A percentile compares a stretch with the other conserved stretches of the same genome.
Conservation (phyloP, 2,113 vertebrate species). For the Chaetura pelagica region DNA sequence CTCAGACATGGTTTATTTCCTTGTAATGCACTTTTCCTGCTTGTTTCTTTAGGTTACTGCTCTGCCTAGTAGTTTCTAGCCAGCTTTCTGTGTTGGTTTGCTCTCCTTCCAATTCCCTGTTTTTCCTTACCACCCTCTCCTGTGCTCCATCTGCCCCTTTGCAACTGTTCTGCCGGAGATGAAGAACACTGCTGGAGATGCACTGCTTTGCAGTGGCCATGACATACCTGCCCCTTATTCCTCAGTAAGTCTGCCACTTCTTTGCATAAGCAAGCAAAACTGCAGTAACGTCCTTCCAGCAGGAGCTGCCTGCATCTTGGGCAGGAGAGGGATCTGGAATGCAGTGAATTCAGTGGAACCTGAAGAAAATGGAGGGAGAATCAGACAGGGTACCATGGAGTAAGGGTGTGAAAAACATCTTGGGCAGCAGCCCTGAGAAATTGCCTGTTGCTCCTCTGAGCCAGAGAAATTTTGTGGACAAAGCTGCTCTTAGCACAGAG, state of each 20-base stretch:
- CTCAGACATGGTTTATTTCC: neutral
- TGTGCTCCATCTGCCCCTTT: neutral
- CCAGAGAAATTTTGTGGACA: neutral
- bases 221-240: neutral
- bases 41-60: neutral
- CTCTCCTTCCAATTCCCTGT: neutral
- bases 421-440: neutral
- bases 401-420: neutral
- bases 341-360: neutral
- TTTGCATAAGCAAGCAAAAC: neutral
- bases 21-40: neutral
- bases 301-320: neutral
- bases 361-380: neutral
- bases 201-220: neutral
- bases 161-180: neutral
- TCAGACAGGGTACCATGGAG: neutral
- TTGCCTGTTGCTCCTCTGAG: neutral
- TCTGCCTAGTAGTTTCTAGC: neutral
- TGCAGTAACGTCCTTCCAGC: neutral
- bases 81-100: neutral
- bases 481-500: neutral
- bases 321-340: neutral
- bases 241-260: neutral
- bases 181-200: too few species aligned
- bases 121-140: neutral